Evolutionary conservation across 2,888 invertebrate species (phyloP), one percentile per base, ranked within the genome.

Genomic region (Stenodema calcarata): DNA sequence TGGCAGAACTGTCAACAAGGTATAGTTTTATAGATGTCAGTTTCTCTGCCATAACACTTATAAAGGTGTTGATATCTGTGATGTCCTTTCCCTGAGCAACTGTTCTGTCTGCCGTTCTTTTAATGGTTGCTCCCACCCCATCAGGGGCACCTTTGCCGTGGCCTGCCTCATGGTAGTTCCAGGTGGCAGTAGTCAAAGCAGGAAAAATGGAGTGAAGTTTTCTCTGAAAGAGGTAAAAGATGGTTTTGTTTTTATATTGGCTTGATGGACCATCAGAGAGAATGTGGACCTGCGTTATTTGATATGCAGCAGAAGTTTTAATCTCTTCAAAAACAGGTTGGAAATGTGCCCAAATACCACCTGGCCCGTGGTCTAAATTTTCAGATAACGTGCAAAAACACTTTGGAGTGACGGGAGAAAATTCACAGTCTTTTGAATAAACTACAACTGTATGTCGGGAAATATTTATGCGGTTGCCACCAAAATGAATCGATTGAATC

Each of bases 331-430:
- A 88, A 50, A 90, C 87, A 88, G 91, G 91, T 84, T 89, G 86
- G 42, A 91, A 87, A 88, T 91, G 91, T 54, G 90, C 90, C 90
- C 91, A 91, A 78, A 91, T 90, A 27, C 90, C 91, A 76, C 89
- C 89, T 69, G 91, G 90, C 79, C 90, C 89, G 89, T 91, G 91
- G 12, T 89, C 86, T 4, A 90, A 87, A 86, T 89, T 89, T 87
- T 90, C 86, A 12, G 90, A 91, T 1, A 91, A 85, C 41, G 90
- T 86, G 28, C 82, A 82, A 42, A 82, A 54, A 41, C 54, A 35
- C 50, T 16, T 18, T 16, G 62, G 9, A 27, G n/a, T 4, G 28
- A 54, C 80, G 18, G 6, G 50, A 18, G 30, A 28, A 12, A n/a
- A 16, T n/a, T 41, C 62, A 35, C 42, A 12, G 14, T 62, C 44